Evolutionary conservation across 2,113 vertebrate species (phyloP).

Genomic region (Stictonetta naevosa): DNA sequence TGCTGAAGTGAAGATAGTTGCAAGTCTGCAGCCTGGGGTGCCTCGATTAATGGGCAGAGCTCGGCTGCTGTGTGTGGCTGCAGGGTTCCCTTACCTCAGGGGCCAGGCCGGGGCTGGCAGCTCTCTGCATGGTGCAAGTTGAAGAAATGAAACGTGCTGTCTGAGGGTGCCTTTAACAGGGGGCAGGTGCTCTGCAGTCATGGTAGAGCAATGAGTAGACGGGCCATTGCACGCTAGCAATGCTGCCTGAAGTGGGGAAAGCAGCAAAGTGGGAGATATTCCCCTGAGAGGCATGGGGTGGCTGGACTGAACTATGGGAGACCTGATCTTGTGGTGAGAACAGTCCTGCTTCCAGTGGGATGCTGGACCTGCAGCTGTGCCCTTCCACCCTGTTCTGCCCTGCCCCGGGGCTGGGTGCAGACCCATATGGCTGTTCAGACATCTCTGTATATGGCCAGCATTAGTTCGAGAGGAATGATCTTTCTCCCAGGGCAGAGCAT

Average conservation of each 20-base stretch:
- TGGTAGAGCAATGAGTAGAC: too few relatives aligned
- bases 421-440: not conserved
- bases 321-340: not conserved
- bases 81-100: not conserved
- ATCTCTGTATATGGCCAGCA: not conserved
- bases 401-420: accelerated
- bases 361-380: not conserved
- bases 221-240: not conserved
- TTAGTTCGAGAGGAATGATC: not conserved
- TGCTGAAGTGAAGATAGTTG: not conserved
- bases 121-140: not conserved
- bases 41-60: accelerated
- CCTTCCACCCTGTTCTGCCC: not conserved
- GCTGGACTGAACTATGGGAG: not conserved
- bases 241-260: not conserved
- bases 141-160: not conserved
- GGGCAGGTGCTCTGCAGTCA: not conserved
- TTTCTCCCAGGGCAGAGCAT: not conserved
- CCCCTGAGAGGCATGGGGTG: not conserved
- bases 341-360: not conserved
- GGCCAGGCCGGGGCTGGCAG: too few relatives aligned
- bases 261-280: not conserved
- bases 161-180: not conserved
- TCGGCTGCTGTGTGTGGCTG: accelerated
- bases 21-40: not conserved